Conservation (phyloP, 2,113 vertebrate species). For the Chaetorhynchus papuensis region DNA sequence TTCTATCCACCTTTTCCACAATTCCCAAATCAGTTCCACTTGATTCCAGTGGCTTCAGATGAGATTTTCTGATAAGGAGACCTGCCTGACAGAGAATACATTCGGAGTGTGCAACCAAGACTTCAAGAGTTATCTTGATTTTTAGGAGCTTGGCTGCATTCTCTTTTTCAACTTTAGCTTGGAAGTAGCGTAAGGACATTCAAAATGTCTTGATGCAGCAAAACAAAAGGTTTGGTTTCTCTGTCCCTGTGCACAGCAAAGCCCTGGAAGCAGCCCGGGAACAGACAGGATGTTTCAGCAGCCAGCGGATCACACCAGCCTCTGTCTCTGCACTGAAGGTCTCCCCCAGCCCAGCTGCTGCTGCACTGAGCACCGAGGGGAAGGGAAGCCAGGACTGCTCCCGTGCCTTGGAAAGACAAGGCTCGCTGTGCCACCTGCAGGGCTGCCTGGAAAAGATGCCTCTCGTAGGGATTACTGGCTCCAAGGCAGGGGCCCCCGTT, state of each 20-base stretch:
- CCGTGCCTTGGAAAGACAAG: conserved; percentile 6
- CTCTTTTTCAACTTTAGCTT: neutral
- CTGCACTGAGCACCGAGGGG: neutral
- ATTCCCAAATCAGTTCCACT: neutral
- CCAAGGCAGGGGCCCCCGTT: neutral
- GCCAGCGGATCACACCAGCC: neutral
- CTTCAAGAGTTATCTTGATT: neutral
- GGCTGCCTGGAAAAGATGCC: conserved; percentile 36
- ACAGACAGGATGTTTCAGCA: neutral
- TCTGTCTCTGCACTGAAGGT: neutral
- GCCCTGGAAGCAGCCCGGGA: neutral
- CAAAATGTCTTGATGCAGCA: rapidly evolving
- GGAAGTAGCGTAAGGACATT: neutral
- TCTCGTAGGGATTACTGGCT: neutral
- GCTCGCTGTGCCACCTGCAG: conserved; percentile 70
- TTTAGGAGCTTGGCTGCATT: neutral
- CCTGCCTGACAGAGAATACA: neutral
- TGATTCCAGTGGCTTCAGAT: neutral
- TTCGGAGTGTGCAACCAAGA: neutral
- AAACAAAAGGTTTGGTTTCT: neutral
- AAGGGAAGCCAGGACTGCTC: neutral
- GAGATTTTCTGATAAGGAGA: neutral
- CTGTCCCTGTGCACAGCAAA: neutral
- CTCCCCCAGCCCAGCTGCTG: neutral
- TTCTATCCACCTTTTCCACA: neutral